A percentile compares a stretch with the other conserved stretches of the same genome.
These are phyloP conservation scores for Trididemnum nubilum DNA, from an alignment of 23 tunicate genomes.

Conservation along the genomic window DNA sequence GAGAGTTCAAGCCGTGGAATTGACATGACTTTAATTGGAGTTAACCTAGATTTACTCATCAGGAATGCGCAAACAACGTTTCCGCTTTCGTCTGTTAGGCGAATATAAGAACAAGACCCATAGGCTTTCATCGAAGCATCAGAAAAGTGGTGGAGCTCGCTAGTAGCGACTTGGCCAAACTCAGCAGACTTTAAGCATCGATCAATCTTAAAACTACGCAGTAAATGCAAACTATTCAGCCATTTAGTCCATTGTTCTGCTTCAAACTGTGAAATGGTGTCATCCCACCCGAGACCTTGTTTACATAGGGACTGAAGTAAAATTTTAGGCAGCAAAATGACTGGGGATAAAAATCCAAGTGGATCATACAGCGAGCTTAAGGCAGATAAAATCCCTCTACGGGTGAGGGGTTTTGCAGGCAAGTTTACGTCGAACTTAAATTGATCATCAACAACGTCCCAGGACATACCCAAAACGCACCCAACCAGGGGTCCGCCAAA, in stretches of 20 bases:
- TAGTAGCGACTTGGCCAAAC: background rate
- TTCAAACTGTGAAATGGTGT: background rate
- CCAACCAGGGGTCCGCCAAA: background rate
- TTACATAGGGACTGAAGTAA: too few relatives aligned
- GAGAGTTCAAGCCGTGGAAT: too few relatives aligned
- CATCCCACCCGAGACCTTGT: background rate
- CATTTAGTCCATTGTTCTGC: background rate
- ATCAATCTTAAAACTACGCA: background rate
- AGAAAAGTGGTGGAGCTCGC: conserved; percentile 2
- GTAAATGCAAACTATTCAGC: background rate
- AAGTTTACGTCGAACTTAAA: background rate
- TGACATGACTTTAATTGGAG: too few relatives aligned
- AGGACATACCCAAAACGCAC: background rate
- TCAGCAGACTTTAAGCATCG: background rate
- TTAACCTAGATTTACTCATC: too few relatives aligned
- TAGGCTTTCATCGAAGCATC: background rate
- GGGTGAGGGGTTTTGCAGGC: background rate
- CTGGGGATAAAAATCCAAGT: background rate
- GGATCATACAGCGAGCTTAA: background rate
- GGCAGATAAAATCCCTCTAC: too few relatives aligned
- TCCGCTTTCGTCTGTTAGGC: background rate
- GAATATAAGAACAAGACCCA: background rate
- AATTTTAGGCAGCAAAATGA: background rate
- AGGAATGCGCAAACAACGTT: too few relatives aligned
- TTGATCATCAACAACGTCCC: background rate